Base-by-base conservation (phyloP, 2,888 invertebrate genomes). In the Drosophila rubida region DNA sequence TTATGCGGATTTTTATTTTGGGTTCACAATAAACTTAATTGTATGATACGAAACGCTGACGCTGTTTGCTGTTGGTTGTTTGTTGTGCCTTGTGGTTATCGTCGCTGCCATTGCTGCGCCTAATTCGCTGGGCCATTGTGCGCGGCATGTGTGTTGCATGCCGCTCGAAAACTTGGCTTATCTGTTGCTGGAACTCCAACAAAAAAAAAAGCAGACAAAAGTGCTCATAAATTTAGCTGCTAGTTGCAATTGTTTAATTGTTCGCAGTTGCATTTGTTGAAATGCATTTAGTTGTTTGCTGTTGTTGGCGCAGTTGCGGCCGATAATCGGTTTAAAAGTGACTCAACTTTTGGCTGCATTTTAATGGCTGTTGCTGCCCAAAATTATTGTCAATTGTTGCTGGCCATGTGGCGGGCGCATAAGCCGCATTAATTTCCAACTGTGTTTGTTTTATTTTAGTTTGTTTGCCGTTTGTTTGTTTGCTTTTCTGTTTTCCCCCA, bases 221-320 rank as follows among this genome's bases (percentile, higher is more conserved):
- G n/a, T 75, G 66, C 61, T 72, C 84, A 86, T 83, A 83, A 88
- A 87, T 87, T 71, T 65, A 23, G 63, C 44, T 59, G 62, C 60
- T 59, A 57, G 62, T 73, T 75, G 80, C 87, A 88, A 80, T 84
- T 88, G 88, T 84, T 88, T 84, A 88, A 84, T 84, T 88, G 83
- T 88, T 72, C 44, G 59, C 59, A 53, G 51, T 42, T 30, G 68
- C 51, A 70, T 41, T 53, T 19, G 55, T 65, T 65, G 54, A 51
- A 74, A 80, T 70, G 55, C 64, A 61, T 53, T 59, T 74, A 58
- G 50, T 16, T 11, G 25, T 30, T 23, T 39, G 23, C 23, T 54
- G 11, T 30, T 54, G 22, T 37, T 39, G 25, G n/a, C 25, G 4
- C 25, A 49, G 54, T 11, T 60, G 65, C 62, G 59, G 57, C 68